A percentile compares a stretch with the other conserved stretches of the same genome.
These are phyloP conservation scores for Seriola aureovittata DNA, from an alignment of 2,113 vertebrate genomes.

Conservation along the genomic window DNA sequence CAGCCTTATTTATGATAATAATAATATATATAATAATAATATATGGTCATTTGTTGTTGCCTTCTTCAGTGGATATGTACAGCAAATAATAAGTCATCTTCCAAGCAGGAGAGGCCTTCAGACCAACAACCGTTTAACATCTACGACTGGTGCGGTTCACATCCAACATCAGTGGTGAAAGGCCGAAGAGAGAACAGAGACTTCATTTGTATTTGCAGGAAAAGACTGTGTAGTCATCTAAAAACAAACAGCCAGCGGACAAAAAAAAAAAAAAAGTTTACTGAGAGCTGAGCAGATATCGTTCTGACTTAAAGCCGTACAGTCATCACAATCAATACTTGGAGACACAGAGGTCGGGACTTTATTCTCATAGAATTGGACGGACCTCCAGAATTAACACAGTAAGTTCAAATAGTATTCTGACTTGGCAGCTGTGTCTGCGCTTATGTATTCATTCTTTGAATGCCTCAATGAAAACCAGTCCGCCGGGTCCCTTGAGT, in stretches of 20 bases:
- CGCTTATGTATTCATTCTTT: constrained; percentile 17
- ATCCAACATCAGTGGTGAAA: too few species aligned
- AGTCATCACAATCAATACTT: neutral
- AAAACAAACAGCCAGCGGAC: constrained; percentile 28
- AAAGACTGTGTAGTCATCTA: constrained; percentile 4
- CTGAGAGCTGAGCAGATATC: constrained; percentile 7
- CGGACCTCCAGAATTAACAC: neutral
- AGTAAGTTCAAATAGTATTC: neutral
- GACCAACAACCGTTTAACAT: too few species aligned
- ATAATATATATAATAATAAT: neutral
- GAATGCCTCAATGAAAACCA: constrained; percentile 3
- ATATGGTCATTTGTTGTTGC: neutral
- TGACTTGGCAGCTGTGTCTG: constrained; percentile 18
- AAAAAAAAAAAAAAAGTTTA: neutral
- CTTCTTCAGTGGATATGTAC: neutral
- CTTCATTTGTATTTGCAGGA: too few species aligned
- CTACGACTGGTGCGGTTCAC: too few species aligned
- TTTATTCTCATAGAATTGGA: neutral
- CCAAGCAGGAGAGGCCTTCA: too few species aligned
- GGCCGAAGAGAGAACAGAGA: too few species aligned
- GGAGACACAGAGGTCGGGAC: constrained; percentile 2
- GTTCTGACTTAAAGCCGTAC: constrained; percentile 6
- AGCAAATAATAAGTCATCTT: neutral
- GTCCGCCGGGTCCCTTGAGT: neutral
- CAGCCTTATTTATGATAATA: too few species aligned